A percentile compares a stretch with the other conserved stretches of the same genome.
These are phyloP conservation scores for Osedax frankpressi DNA, from an alignment of 2,888 invertebrate species.

Conservation along the genomic window DNA sequence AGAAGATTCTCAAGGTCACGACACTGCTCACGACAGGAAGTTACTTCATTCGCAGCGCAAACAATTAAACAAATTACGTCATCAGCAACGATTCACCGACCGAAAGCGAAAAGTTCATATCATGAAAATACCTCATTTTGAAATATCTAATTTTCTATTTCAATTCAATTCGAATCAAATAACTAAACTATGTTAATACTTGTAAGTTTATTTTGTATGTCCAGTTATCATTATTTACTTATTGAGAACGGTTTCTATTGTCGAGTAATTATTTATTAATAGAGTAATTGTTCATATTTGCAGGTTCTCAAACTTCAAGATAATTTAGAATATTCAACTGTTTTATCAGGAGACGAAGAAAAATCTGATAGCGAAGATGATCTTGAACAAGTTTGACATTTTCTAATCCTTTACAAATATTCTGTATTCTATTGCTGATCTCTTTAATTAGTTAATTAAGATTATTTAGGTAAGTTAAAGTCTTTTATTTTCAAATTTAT, in stretches of 20 bases:
- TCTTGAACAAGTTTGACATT: neutral
- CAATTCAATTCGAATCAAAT: no score
- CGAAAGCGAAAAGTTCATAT: neutral
- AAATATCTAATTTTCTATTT: no score
- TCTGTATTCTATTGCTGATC: neutral
- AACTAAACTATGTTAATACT: no score
- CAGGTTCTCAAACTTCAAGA: neutral
- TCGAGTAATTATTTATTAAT: no score
- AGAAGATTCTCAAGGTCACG: slow-evolving; percentile 28
- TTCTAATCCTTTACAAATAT: neutral
- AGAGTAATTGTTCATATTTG: no score
- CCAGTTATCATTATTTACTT: no score
- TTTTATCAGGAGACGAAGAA: neutral
- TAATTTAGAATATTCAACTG: neutral
- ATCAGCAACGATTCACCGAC: neutral
- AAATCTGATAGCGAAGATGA: neutral
- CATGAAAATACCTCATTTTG: no score
- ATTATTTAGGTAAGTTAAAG: no score
- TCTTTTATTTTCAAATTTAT: no score
- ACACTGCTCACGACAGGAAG: slow-evolving; percentile 54
- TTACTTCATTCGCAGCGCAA: slow-evolving; percentile 59
- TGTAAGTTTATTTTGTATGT: no score
- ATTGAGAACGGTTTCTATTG: no score
- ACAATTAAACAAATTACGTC: neutral
- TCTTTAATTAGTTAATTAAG: no score